These are phyloP conservation scores for Oreochromis spilurus DNA, from an alignment of 2,113 vertebrate genomes.

Conservation along the genomic window DNA sequence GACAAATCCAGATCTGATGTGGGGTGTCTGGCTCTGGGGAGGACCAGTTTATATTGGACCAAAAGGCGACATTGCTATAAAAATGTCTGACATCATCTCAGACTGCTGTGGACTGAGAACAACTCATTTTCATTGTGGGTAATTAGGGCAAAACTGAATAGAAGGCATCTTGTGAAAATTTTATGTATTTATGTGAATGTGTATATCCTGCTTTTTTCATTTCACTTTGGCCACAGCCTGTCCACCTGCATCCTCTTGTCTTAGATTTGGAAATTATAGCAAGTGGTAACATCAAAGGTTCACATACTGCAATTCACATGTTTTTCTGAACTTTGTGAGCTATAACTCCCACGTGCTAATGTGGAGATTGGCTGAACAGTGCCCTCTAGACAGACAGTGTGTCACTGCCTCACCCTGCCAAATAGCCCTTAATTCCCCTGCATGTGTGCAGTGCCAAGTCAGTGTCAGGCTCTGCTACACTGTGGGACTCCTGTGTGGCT, in stretches of 20 bases:
- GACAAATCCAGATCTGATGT: conserved; percentile 32
- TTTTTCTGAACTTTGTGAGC: neutral
- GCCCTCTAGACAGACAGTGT: conserved; percentile 58
- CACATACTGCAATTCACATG: neutral
- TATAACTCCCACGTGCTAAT: neutral
- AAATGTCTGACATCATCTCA: conserved; percentile 43
- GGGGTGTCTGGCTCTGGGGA: conserved; percentile 26
- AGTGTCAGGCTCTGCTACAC: neutral
- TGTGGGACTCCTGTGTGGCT: neutral
- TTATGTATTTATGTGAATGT: neutral
- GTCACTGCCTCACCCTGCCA: conserved; percentile 30
- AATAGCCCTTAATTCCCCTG: neutral
- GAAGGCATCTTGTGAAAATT: conserved; percentile 4
- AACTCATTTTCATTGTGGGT: neutral
- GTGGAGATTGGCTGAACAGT: conserved; percentile 35
- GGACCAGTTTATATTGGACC: conserved; percentile 22
- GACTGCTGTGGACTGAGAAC: neutral
- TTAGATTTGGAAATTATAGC: conserved; percentile 20
- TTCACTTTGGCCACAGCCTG: neutral
- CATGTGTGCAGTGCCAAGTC: neutral
- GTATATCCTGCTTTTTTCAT: neutral
- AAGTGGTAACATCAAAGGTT: neutral
- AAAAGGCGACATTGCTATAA: conserved; percentile 18
- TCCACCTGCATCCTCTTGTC: conserved; percentile 3
- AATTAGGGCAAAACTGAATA: conserved; percentile 8